These are phyloP conservation scores for Achlya flavicornis DNA, from an alignment of 2,888 invertebrate genomes.

Conservation along the genomic window DNA sequence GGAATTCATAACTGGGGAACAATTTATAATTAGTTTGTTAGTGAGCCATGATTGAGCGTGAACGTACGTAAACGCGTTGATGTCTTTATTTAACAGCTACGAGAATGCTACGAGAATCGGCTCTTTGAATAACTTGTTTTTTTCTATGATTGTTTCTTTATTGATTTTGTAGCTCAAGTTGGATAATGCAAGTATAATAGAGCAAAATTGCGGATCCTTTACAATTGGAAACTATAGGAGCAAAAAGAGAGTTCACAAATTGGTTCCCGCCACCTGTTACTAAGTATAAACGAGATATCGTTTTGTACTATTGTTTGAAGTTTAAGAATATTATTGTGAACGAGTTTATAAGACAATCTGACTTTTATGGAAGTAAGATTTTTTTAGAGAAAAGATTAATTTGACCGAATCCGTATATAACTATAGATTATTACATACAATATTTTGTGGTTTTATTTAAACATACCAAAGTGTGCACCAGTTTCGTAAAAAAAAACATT, in stretches of 20 bases:
- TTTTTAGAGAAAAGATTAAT: no score
- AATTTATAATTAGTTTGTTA: background rate
- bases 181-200: background rate
- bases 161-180: background rate
- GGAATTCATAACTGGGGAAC: background rate
- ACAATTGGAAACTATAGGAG: background rate
- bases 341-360: no score
- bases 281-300: background rate
- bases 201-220: background rate
- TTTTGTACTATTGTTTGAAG: background rate
- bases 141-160: slow-evolving; percentile 3
- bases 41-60: background rate
- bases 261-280: background rate
- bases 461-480: no score
- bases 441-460: no score
- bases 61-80: slow-evolving; percentile 14
- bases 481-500: no score
- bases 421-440: no score
- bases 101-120: background rate
- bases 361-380: no score
- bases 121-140: background rate
- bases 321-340: background rate
- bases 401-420: no score
- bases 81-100: slow-evolving; percentile 13
- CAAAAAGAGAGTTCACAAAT: background rate